Base-by-base conservation (phyloP, 2,888 invertebrate species). In the Vesta saturnalis region DNA sequence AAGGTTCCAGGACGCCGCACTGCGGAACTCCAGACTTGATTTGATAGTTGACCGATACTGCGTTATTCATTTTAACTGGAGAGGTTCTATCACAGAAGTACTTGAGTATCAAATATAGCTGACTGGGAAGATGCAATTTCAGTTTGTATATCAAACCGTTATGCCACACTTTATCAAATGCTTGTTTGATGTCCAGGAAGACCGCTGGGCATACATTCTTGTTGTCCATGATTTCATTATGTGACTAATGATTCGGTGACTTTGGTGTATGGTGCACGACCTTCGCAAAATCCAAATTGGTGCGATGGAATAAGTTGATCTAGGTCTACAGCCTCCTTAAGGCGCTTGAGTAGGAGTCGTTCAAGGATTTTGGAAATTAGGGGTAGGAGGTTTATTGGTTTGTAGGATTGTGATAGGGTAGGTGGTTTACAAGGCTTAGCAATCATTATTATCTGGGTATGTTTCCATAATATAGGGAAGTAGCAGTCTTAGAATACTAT, bases 391-490 rank as follows among this genome's bases (percentile, higher is more conserved):
- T 12, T 5, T 15, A 54, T 21, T 22, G 22, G 30, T 30, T 30
- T n/a, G 30, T 30, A 30, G 30, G 30, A 30, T 30, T 30, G 30
- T 10, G 30, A 10, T 30, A 6, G 30, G 30, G 30, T 30, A 30
- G 30, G 30, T 10, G 30, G 30, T 30, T 30, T 30, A 30, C 30
- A 4, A 30, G 30, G 30, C 30, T 30, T 30, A 30, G 30, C 30
- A 30, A 30, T 30, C 30, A 30, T 19, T 54, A 54, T 54, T 3
- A 54, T 54, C 21, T 19, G 21, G 22, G 54, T 22, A 21, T 54
- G 21, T 54, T 54, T 54, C 22, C 54, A 54, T 54, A 21, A 21
- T 12, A n/a, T 22, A 54, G 54, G 54, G 21, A 54, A 54, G 22
- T 54, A 54, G 12, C 54, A 54, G n/a, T n/a, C n/a, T n/a, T n/a